Base-by-base conservation (phyloP, 2,113 vertebrate species). In the Murina feae region DNA sequence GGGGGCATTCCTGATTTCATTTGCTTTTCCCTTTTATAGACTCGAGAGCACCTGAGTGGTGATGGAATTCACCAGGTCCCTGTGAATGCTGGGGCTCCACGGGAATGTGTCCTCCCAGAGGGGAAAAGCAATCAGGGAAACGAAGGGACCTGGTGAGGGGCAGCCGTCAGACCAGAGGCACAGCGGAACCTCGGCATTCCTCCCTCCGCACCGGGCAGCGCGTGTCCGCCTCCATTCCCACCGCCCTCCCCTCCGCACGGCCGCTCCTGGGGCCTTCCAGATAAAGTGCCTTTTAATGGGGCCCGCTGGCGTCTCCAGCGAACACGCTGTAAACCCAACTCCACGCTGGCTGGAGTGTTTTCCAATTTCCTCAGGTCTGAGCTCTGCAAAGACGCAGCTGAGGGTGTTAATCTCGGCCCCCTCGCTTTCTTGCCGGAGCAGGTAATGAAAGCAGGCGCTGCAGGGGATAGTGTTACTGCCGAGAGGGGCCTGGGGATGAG, bases 221-320 rank as follows among this genome's bases (percentile, higher is more conserved):
- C 10, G 14, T 5, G n/a, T 51, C 55, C 4, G 23, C 69, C 44
- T 51, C 23, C 21, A 6, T 3, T 49, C 20, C 44, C 49, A 8
- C 60, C 11, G 28, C 44, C 14, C 28, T 18, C 49, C 79, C 42
- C 49, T 32, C 32, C 6, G 4, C 23, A 0, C 0, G 25, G 39
- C n/a, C 0, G 55, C 63, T 89, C 42, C 92, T 13, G n/a, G 69
- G 60, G 69, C 49, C 60, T 58, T 88, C 30, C 66, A 80, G 84
- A 69, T 82, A 39, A 91, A 94, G 66, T 35, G 53, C 47, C 84
- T 97, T 84, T 85, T 94, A 90, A 92, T n/a, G 74, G 82, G 83
- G 23, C 76, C 42, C 5, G 18, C 9, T 16, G 11, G 44, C 5
- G 1, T n/a, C 65, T 84, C 47, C 44, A 51, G 4, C 0, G 35